These are phyloP conservation scores for Myxocyprinus asiaticus DNA, from an alignment of 2,113 vertebrate species.

Conservation along the genomic window DNA sequence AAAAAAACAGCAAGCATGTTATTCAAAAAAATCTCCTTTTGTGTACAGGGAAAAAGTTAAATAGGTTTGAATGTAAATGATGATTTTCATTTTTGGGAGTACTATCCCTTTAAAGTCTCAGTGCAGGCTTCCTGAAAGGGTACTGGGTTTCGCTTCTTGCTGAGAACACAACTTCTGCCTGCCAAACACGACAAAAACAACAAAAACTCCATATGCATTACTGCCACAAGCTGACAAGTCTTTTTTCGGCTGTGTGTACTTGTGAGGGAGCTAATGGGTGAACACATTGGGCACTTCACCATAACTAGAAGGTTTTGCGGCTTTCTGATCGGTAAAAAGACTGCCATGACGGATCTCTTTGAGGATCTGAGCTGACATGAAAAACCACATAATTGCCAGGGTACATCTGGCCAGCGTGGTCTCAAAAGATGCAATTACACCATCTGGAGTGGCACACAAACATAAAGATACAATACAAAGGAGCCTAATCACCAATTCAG, in stretches of 20 bases:
- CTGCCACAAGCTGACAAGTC: too few species aligned
- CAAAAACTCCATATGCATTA: neutral
- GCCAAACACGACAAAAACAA: neutral
- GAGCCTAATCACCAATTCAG: conserved; percentile 35
- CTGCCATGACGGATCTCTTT: conserved; percentile 20
- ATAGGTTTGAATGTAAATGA: too few species aligned
- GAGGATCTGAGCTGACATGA: conserved; percentile 48
- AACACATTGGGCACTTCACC: too few species aligned
- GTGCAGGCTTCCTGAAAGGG: conserved; percentile 38
- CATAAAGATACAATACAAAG: neutral
- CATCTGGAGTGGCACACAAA: conserved; percentile 23
- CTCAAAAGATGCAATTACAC: conserved; percentile 40
- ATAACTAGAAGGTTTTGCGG: too few species aligned
- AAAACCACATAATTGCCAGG: conserved; percentile 22
- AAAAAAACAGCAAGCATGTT: too few species aligned
- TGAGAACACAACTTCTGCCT: too few species aligned
- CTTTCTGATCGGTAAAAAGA: neutral
- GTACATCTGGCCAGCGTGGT: conserved; percentile 39
- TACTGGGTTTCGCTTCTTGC: conserved; percentile 51
- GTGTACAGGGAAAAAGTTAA: too few species aligned
- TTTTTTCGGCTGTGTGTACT: too few species aligned
- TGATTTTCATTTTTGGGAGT: too few species aligned
- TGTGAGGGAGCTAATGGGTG: too few species aligned
- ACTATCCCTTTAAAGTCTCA: conserved; percentile 59
- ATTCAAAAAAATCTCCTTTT: too few species aligned